These are phyloP conservation scores for Phaethornis superciliosus DNA, from an alignment of 2,113 vertebrate species.

Conservation along the genomic window DNA sequence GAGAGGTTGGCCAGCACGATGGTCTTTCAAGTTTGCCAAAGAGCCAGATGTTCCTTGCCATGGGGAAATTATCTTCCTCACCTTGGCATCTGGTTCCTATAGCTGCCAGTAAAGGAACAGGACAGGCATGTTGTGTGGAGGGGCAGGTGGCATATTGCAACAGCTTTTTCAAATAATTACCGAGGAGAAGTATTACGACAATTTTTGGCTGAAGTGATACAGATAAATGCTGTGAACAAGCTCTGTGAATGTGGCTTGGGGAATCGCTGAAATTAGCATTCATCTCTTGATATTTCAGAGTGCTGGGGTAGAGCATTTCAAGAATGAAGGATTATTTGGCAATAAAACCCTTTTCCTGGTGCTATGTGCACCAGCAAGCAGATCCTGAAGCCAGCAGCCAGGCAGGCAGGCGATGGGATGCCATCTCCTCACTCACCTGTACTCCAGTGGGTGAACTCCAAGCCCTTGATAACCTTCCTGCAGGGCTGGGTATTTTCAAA, in stretches of 20 bases:
- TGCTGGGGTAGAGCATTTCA: slow-evolving; percentile 38
- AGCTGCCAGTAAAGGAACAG: background rate
- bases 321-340: slow-evolving; percentile 52
- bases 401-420: background rate
- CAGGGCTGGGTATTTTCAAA: slow-evolving; percentile 11
- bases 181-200: background rate
- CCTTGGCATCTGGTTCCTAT: background rate
- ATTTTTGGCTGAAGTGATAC: slow-evolving; percentile 1
- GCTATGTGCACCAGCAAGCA: background rate
- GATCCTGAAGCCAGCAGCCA: slow-evolving; percentile 36
- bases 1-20: background rate
- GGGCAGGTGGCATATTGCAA: background rate
- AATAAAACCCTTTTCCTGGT: background rate
- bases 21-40: background rate
- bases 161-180: background rate
- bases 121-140: background rate
- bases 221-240: slow-evolving; percentile 6
- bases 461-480: slow-evolving; percentile 8
- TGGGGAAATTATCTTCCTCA: slow-evolving; percentile 6
- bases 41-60: slow-evolving; percentile 16
- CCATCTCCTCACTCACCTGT: background rate
- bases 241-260: background rate
- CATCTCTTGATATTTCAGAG: slow-evolving; percentile 41
- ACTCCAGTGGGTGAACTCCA: background rate
- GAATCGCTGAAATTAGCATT: slow-evolving; percentile 36